A percentile compares a stretch with the other conserved stretches of the same genome.
Conservation (phyloP, 2,113 vertebrate genomes). For the Ailurus styani region DNA sequence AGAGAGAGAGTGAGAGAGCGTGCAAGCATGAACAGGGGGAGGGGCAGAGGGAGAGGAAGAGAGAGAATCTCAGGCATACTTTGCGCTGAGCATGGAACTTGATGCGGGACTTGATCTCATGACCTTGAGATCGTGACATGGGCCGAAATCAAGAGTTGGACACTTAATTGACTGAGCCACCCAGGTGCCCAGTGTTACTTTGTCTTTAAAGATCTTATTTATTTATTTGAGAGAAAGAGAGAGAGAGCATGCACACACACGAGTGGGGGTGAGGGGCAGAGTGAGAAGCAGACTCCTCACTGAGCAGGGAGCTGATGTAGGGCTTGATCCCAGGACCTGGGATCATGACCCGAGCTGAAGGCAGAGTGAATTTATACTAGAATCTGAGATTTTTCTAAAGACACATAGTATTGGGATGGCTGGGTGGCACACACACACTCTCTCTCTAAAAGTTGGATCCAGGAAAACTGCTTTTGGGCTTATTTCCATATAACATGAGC, state of each 20-base stretch:
- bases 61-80: neutral
- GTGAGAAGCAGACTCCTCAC: neutral
- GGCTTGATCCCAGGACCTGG: neutral
- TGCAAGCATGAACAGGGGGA: too few species aligned
- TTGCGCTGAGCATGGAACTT: neutral
- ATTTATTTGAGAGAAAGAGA: neutral
- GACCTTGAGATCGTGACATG: neutral
- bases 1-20: too few species aligned
- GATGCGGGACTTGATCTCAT: neutral
- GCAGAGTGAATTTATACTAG: neutral
- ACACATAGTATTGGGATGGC: neutral
- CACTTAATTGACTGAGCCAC: neutral
- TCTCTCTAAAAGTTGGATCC: neutral
- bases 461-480: neutral
- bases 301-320: neutral
- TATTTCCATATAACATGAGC: neutral
- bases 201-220: neutral
- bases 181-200: neutral
- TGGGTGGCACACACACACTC: neutral
- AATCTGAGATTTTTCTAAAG: neutral
- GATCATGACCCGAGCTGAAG: neutral
- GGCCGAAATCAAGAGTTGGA: neutral
- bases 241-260: fast-evolving
- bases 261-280: neutral
- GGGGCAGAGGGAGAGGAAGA: neutral